Evolutionary conservation across 2,797 vertebrate species (phyloP).

Genomic region (Takifugu rubripes): DNA sequence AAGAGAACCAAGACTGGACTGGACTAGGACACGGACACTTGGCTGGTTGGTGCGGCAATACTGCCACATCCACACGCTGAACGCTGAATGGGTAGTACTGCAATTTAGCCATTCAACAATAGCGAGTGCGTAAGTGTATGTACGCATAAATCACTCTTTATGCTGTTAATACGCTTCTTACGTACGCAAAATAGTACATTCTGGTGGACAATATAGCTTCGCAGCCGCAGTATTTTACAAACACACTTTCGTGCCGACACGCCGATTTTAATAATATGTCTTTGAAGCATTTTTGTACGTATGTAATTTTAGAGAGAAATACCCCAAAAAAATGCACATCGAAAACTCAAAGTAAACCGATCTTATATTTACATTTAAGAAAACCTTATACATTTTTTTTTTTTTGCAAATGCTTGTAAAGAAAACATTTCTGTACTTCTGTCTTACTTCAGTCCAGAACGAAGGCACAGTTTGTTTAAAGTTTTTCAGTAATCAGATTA

Average conservation of each 20-base stretch:
- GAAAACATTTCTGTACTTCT: too few relatives aligned
- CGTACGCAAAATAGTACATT: constrained; percentile 11
- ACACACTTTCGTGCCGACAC: not conserved
- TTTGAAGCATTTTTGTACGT: not conserved
- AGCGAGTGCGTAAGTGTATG: constrained; percentile 3
- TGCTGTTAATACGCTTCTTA: not conserved
- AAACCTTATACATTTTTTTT: too few relatives aligned
- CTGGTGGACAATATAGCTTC: not conserved
- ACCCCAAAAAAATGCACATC: too few relatives aligned
- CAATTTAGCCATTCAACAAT: constrained; percentile 30
- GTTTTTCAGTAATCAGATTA: too few relatives aligned
- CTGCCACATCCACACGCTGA: constrained; percentile 71
- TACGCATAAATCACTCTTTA: fast-evolving
- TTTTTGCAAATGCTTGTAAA: too few relatives aligned
- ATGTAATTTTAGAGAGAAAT: too few relatives aligned
- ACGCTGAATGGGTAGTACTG: constrained; percentile 29
- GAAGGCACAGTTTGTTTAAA: too few relatives aligned
- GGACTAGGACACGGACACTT: constrained; percentile 49
- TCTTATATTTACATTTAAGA: too few relatives aligned
- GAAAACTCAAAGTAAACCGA: too few relatives aligned
- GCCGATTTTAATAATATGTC: not conserved
- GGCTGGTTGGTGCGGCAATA: not conserved
- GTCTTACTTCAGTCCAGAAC: too few relatives aligned
- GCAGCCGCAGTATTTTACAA: not conserved
- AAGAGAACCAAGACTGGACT: constrained; percentile 1